A percentile compares a stretch with the other conserved stretches of the same genome.
Conservation (phyloP, 2,888 invertebrate genomes). For the Hirtodrosophila confusa region DNA sequence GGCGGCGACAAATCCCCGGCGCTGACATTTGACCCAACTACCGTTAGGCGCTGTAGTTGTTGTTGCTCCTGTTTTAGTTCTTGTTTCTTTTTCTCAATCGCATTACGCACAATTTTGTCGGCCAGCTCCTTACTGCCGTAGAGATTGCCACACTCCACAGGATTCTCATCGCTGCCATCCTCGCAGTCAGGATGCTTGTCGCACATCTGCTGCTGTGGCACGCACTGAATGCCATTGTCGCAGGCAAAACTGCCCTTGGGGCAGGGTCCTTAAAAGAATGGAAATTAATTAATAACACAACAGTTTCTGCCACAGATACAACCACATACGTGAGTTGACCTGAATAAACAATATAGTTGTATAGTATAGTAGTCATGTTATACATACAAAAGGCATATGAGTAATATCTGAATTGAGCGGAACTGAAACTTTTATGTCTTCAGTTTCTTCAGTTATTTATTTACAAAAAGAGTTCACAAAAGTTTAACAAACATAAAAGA, state of each 20-base stretch:
- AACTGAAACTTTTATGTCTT: constrained; percentile 29
- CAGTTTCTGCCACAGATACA: constrained; percentile 14
- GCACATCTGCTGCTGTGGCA: constrained; percentile 86
- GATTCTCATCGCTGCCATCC: constrained; percentile 85
- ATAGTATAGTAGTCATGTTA: constrained; percentile 41
- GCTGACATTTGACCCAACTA: constrained; percentile 44
- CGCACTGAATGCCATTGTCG: constrained; percentile 85
- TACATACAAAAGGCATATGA: constrained; percentile 14
- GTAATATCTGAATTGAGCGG: constrained; percentile 33
- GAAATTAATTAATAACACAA: constrained; percentile 43
- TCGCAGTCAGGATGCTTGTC: constrained; percentile 85
- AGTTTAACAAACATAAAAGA: constrained; percentile 29
- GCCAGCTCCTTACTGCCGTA: constrained; percentile 83
- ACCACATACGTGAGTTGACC: constrained; percentile 33
- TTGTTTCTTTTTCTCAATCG: constrained; percentile 70
- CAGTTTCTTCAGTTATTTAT: not conserved
- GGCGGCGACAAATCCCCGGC: constrained; percentile 38
- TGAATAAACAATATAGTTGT: constrained; percentile 29
- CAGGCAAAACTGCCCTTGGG: constrained; percentile 86
- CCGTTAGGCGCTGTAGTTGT: constrained; percentile 13
- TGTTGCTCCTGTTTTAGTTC: constrained; percentile 34
- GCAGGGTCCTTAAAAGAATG: constrained; percentile 84
- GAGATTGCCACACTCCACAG: constrained; percentile 83
- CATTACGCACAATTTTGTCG: constrained; percentile 81
- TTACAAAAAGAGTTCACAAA: constrained; percentile 24